Conservation (phyloP, 2,113 vertebrate species). For the Charadrius vociferus region DNA sequence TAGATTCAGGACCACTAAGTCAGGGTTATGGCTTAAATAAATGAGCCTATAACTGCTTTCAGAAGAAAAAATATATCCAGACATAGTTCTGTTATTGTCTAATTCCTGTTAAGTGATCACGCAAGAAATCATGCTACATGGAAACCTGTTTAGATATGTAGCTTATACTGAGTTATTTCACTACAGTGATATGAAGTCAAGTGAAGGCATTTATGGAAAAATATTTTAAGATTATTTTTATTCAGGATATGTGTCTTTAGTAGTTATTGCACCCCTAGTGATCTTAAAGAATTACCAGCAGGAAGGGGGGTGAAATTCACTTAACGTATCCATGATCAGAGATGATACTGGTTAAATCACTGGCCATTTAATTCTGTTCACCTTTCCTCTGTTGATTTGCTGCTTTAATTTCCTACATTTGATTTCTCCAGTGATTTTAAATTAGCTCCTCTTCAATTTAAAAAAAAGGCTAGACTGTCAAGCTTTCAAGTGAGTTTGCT, state of each 20-base stretch:
- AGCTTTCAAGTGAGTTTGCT: conserved; percentile 25
- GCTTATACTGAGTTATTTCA: neutral
- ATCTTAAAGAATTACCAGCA: neutral
- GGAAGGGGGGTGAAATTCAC: neutral
- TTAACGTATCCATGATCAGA: neutral
- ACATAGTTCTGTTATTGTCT: neutral
- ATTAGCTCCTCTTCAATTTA: conserved; percentile 23
- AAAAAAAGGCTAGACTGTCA: neutral
- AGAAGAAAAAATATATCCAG: neutral
- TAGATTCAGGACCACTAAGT: neutral
- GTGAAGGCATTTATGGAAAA: neutral
- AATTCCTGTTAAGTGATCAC: neutral
- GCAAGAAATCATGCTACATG: neutral
- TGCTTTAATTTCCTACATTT: conserved; percentile 25
- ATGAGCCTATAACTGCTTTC: neutral
- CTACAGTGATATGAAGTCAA: neutral
- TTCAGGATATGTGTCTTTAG: neutral
- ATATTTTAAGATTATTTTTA: neutral
- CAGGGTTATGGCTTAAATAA: neutral
- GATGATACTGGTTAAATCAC: neutral
- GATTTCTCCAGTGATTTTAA: conserved; percentile 27
- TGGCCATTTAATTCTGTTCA: neutral
- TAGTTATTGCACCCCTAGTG: neutral
- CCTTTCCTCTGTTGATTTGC: neutral
- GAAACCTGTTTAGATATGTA: neutral